Conservation (phyloP, 2,113 vertebrate genomes). For the Lamprotornis superbus region DNA sequence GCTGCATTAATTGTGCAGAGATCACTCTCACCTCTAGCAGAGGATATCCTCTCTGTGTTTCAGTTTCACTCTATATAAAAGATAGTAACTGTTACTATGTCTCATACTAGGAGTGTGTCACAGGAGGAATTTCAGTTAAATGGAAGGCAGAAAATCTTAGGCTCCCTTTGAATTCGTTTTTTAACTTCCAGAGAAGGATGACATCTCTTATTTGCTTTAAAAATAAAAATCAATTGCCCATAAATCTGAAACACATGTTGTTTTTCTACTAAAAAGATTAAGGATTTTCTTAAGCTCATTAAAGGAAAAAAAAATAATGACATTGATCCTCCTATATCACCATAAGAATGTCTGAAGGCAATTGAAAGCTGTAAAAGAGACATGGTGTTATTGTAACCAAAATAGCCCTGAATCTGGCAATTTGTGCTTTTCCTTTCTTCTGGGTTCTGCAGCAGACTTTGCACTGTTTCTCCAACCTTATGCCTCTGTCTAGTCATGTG, state of each 20-base stretch:
- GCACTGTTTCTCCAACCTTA: not conserved
- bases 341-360: conserved; percentile 19
- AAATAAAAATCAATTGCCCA: conserved; percentile 42
- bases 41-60: not conserved
- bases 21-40: not conserved
- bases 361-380: not conserved
- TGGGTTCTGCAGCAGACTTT: not conserved
- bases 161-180: not conserved
- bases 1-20: not conserved
- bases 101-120: not conserved
- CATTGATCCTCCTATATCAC: not conserved
- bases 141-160: conserved; percentile 4
- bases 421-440: not conserved
- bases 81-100: not conserved
- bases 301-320: conserved; percentile 9
- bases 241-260: conserved; percentile 51
- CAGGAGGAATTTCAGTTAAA: not conserved
- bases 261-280: conserved; percentile 48
- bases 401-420: not conserved
- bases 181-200: conserved; percentile 27
- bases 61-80: not conserved
- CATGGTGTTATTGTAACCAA: not conserved
- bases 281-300: conserved; percentile 53
- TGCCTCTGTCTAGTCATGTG: not conserved
- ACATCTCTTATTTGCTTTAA: conserved; percentile 54